A percentile compares a stretch with the other conserved stretches of the same genome.
Conservation (phyloP, 1,140 invertebrate species). For the Tyrophagus putrescentiae region DNA sequence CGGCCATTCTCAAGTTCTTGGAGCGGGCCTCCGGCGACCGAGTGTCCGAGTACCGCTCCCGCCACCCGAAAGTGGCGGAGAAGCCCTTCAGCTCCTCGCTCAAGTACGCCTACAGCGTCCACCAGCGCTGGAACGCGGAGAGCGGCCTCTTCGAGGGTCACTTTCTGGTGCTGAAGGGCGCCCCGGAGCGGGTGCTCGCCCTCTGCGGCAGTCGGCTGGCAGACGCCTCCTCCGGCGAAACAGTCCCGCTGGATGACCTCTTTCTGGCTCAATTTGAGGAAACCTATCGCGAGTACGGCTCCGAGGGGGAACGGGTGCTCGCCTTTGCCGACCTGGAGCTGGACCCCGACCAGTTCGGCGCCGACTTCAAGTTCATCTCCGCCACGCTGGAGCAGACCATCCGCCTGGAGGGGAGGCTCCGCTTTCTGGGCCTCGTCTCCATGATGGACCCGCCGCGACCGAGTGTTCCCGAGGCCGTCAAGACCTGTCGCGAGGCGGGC, state of each 20-base stretch:
- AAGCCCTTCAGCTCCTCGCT: constrained; percentile 39
- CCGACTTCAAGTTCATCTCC: constrained; percentile 31
- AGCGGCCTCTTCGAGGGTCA: constrained; percentile 25
- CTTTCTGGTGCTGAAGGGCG: constrained; percentile 40
- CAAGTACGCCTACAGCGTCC: constrained; percentile 37
- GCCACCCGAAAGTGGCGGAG: constrained; percentile 32
- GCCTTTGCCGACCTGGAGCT: constrained; percentile 41
- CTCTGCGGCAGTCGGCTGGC: constrained; percentile 48
- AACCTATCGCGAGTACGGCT: constrained; percentile 38
- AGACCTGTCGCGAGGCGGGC: constrained; percentile 31
- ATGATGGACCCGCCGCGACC: constrained; percentile 44
- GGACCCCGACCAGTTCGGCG: constrained; percentile 35
- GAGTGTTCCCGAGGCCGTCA: constrained; percentile 36
- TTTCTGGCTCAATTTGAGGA: constrained; percentile 41
- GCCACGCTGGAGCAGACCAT: constrained; percentile 28
- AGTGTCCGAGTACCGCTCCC: constrained; percentile 24
- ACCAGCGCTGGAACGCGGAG: constrained; percentile 27
- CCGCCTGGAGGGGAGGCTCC: constrained; percentile 40
- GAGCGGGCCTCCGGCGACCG: constrained; percentile 32
- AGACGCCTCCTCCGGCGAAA: constrained; percentile 37
- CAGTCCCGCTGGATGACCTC: constrained; percentile 32
- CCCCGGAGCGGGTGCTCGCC: constrained; percentile 30
- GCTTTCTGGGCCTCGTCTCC: constrained; percentile 36
- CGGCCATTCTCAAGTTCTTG: constrained; percentile 32
- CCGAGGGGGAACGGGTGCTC: constrained; percentile 32